phyloP scores from a whole-genome alignment of 2,888 invertebrate species.

The Agelastica alni region DNA sequence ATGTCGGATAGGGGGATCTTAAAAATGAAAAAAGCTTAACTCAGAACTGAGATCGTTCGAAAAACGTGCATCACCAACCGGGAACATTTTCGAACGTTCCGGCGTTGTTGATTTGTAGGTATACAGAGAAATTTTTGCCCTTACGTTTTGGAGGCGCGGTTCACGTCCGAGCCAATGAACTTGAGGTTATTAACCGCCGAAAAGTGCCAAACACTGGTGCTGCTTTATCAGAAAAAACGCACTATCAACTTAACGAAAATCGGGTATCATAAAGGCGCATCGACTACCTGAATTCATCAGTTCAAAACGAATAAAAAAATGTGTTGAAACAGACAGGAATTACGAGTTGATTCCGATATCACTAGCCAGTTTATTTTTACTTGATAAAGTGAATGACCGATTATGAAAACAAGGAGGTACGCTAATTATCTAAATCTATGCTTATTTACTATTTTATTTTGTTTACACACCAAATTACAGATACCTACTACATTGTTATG shows the following conservation, averaged over 20 bases:
- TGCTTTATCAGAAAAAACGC: conserved; percentile 4
- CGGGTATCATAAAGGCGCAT: conserved; percentile 11
- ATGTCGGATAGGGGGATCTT: no score
- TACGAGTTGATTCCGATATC: conserved; percentile 18
- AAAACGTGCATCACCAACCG: no score
- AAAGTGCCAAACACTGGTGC: conserved; percentile 46
- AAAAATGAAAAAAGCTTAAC: no score
- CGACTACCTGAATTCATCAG: conserved; percentile 16
- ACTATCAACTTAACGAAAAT: background rate
- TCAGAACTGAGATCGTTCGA: no score
- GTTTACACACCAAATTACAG: background rate
- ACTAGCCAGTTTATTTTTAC: conserved; percentile 49
- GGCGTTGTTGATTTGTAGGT: background rate
- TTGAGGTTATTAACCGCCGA: conserved; percentile 57
- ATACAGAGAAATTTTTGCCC: conserved; percentile 15
- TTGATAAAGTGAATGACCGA: conserved; percentile 54
- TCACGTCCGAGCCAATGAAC: conserved; percentile 52
- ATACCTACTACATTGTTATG: background rate
- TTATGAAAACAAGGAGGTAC: conserved; percentile 40
- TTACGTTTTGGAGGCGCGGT: conserved; percentile 47
- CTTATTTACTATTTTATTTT: conserved; percentile 6
- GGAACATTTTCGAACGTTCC: no score
- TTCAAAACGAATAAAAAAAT: conserved; percentile 10
- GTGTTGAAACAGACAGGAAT: conserved; percentile 2
- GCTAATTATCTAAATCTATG: conserved; percentile 18